These are phyloP conservation scores for Cirrhinus mrigala DNA, from an alignment of 2,797 vertebrate species.

Conservation along the genomic window DNA sequence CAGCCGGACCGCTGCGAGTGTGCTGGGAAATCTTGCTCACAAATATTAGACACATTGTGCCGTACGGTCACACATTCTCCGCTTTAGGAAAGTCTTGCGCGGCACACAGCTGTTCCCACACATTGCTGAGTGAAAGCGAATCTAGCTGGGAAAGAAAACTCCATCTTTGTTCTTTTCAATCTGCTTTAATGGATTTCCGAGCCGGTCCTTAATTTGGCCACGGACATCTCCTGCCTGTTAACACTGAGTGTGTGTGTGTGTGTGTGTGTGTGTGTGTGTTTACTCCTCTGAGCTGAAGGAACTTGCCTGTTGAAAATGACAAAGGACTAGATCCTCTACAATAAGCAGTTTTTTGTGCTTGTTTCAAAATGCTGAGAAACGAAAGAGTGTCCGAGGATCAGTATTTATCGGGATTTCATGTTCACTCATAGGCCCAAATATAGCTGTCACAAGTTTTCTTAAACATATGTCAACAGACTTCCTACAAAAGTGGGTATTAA, in stretches of 20 bases:
- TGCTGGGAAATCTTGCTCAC: neutral
- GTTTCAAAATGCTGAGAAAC: neutral
- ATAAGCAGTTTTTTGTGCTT: neutral
- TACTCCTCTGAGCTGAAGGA: neutral
- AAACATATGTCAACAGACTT: neutral
- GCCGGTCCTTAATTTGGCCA: constrained; percentile 60
- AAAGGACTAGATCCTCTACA: neutral
- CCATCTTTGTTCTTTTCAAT: constrained; percentile 68
- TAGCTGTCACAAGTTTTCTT: neutral
- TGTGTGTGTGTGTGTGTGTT: constrained; percentile 3
- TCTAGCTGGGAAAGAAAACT: constrained; percentile 72
- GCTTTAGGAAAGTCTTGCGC: constrained; percentile 27
- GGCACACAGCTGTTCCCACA: constrained; percentile 72
- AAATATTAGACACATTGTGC: neutral
- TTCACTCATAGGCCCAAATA: neutral
- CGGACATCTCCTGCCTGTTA: constrained; percentile 57
- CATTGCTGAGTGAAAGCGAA: constrained; percentile 74
- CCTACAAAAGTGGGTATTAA: neutral
- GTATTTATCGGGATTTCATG: neutral
- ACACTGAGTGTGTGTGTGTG: constrained; percentile 17
- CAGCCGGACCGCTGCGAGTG: neutral
- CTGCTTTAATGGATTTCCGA: constrained; percentile 66
- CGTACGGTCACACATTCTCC: constrained; percentile 22
- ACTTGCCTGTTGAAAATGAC: neutral
- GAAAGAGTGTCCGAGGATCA: neutral